A percentile compares a stretch with the other conserved stretches of the same genome.
phyloP scores from a whole-genome alignment of 2,888 invertebrate species.

The Apomyelois bistriatella region DNA sequence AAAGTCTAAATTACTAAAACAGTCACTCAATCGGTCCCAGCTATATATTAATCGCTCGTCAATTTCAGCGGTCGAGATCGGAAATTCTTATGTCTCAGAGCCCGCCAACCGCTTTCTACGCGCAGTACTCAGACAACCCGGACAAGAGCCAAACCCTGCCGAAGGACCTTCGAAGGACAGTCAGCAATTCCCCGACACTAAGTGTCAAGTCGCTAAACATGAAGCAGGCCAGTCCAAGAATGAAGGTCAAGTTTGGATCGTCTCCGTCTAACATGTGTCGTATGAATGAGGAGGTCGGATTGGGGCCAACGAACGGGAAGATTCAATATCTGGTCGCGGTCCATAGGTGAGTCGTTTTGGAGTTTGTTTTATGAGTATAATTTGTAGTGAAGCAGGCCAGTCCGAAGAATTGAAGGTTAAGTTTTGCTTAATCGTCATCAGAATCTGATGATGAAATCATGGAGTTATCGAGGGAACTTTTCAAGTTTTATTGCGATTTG shows the following conservation, averaged over 20 bases:
- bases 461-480: no score
- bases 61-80: slow-evolving; percentile 68
- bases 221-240: slow-evolving; percentile 38
- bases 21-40: not conserved
- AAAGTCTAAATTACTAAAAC: not conserved
- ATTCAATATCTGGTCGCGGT: slow-evolving; percentile 86
- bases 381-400: no score
- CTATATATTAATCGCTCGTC: slow-evolving; percentile 19
- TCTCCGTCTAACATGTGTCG: slow-evolving; percentile 52
- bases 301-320: slow-evolving; percentile 22
- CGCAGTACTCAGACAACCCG: slow-evolving; percentile 26
- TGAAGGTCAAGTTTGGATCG: slow-evolving; percentile 46
- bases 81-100: slow-evolving; percentile 67
- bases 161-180: slow-evolving; percentile 29
- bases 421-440: no score
- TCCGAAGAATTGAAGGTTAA: no score
- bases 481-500: no score
- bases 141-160: slow-evolving; percentile 38
- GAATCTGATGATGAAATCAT: no score
- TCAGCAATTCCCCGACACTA: slow-evolving; percentile 43
- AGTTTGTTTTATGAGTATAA: not conserved
- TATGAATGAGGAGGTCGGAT: slow-evolving; percentile 30
- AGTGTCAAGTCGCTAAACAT: slow-evolving; percentile 45
- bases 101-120: slow-evolving; percentile 50
- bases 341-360: slow-evolving; percentile 67